Base-by-base conservation (phyloP, 2,888 invertebrate genomes). In the Ormyrus nitidulus region DNA sequence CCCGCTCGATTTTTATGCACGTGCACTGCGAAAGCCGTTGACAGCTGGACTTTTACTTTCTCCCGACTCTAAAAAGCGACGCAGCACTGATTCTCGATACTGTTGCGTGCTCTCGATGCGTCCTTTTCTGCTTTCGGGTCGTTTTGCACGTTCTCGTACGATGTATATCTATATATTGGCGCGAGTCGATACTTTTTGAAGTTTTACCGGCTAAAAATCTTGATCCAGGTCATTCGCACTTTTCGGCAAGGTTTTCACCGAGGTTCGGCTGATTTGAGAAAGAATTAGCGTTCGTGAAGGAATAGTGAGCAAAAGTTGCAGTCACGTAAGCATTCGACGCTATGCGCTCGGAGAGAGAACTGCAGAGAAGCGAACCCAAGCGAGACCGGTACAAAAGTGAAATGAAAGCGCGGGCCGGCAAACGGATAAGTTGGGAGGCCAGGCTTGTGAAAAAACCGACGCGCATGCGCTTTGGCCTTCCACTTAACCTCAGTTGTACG, bases 311-410 rank as follows among this genome's bases (percentile, higher is more conserved):
- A 34, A 34, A 34, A 34, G 34, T 3, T 34, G 34, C 34, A 34
- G 34, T 34, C 34, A 34, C 34, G 34, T 34, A 34, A 34, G 34
- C 34, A 34, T 34, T 34, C 34, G 34, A 34, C 34, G 34, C 34
- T 34, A 34, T 34, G 34, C 34, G 34, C 34, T 34, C 3, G 34
- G 4, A 34, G 34, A 34, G 3, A 34, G 34, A 34, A 34, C 34
- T 34, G 34, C 34, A 34, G 34, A 34, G 44, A 13, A 46, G 13
- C 13, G n/a, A 46, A 13, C 34, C 4, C 56, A 49, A 70, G 58
- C 65, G 71, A 59, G 59, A 71, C 66, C 75, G 75, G 72, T 72
- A 61, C 72, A 59, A 72, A 72, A 78, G 77, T 78, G 77, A 78
- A 72, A 78, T 49, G 77, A 64, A 65, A 53, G 11, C 65, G 62